These are phyloP conservation scores for Apostichopus parvimensis DNA, from an alignment of 35 echinoderm and acorn worm genomes.

Conservation along the genomic window DNA sequence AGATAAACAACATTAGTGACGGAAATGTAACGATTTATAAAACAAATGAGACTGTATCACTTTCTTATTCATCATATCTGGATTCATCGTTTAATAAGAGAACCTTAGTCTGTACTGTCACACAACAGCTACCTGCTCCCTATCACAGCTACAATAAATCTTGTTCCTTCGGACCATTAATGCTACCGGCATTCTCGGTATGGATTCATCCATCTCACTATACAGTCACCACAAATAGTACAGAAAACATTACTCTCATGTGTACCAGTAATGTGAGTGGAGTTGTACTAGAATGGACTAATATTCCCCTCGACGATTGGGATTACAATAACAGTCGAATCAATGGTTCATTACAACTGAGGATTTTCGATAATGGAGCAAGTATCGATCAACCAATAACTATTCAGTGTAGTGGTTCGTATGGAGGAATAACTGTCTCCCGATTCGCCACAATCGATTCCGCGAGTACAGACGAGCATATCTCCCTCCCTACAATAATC, in stretches of 20 bases:
- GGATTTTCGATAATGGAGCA: background rate
- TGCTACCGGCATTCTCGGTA: background rate
- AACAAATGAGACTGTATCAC: background rate
- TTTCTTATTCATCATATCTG: background rate
- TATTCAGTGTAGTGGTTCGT: background rate
- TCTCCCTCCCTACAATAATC: no score
- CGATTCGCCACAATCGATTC: background rate
- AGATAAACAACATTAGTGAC: background rate
- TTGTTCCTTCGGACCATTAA: background rate
- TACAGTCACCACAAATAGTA: background rate
- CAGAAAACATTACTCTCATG: background rate
- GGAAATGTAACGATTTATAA: background rate
- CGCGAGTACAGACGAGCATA: no score
- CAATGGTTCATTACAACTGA: background rate
- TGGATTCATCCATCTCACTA: background rate
- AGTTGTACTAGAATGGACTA: background rate
- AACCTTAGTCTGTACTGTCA: background rate
- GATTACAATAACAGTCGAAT: background rate
- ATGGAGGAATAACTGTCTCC: background rate
- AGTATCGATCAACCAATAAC: background rate
- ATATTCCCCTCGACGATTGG: background rate
- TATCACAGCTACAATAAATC: background rate
- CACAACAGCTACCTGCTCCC: background rate
- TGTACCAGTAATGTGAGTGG: background rate
- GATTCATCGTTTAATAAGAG: background rate